Evolutionary conservation across 2,888 invertebrate species (phyloP).

Genomic region (Rhimphoctona megacephalus): DNA sequence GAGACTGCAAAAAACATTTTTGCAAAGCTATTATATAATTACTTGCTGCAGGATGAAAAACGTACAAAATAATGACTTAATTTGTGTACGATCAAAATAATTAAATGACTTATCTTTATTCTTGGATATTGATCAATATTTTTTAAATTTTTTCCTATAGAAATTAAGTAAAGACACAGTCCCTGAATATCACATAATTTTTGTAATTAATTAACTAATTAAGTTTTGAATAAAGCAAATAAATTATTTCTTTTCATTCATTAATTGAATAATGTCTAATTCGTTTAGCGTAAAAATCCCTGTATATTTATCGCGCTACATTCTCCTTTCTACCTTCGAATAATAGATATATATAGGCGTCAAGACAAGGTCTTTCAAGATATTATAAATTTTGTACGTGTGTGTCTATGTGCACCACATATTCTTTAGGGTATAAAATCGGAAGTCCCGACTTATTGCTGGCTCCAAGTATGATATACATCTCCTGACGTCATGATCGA

Average conservation of each 20-base stretch:
- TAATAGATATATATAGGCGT: slow-evolving; percentile 8
- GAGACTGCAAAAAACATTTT: not conserved
- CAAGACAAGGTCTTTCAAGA: slow-evolving; percentile 24
- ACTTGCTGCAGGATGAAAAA: not conserved
- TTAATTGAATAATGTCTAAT: not conserved
- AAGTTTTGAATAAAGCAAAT: not conserved
- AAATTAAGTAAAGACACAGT: not conserved
- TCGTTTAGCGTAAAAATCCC: not conserved
- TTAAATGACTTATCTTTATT: not conserved
- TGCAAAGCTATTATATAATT: not conserved
- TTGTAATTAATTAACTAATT: not conserved
- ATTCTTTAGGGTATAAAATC: slow-evolving; percentile 45
- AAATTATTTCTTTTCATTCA: not conserved
- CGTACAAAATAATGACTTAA: not conserved
- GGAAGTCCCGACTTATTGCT: slow-evolving; percentile 63
- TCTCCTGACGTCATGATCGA: slow-evolving; percentile 67
- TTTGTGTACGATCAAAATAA: not conserved
- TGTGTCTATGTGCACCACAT: not conserved
- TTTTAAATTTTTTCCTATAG: not conserved
- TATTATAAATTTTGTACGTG: not conserved
- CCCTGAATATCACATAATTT: not conserved
- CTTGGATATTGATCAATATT: not conserved
- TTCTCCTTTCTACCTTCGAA: not conserved
- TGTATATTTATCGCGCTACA: slow-evolving; percentile 8
- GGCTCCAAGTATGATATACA: slow-evolving; percentile 15